phyloP scores from a whole-genome alignment of 37 sponge, comb jelly and placozoan species.

The Spongilla lacustris region DNA sequence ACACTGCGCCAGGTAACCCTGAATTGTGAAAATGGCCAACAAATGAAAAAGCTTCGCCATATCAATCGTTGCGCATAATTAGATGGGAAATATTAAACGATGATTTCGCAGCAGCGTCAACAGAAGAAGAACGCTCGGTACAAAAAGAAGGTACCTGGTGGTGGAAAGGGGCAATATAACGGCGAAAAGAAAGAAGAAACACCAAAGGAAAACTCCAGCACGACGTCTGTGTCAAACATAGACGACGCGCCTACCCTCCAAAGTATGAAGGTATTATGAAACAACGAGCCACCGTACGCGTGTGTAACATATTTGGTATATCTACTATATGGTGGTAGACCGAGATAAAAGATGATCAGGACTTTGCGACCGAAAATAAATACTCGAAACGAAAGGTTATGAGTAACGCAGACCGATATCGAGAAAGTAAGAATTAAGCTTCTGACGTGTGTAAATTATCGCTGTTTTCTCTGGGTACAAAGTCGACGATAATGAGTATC shows the following conservation, averaged over 20 bases:
- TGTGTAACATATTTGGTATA: neutral
- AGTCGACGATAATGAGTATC: neutral
- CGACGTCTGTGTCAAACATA: neutral
- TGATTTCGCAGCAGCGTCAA: constrained; percentile 17
- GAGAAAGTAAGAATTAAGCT: constrained; percentile 10
- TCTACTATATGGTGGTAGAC: neutral
- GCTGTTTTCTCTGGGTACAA: neutral
- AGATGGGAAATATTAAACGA: neutral
- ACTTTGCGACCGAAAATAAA: neutral
- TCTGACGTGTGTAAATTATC: neutral
- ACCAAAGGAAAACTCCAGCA: too few species aligned
- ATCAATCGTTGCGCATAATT: too few species aligned
- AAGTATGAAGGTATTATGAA: neutral
- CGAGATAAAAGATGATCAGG: neutral
- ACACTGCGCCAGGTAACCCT: too few species aligned
- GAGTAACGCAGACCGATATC: constrained; percentile 50
- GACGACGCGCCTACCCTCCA: neutral
- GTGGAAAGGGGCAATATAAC: constrained; percentile 1
- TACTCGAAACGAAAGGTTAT: constrained; percentile 38
- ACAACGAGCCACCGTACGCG: neutral
- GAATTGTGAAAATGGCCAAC: too few species aligned
- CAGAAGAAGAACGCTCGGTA: constrained; percentile 45
- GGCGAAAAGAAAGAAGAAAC: neutral
- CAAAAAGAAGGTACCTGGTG: constrained; percentile 35
- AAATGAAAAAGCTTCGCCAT: too few species aligned